Conservation (phyloP, 2,888 invertebrate species). For the Seira musarum region DNA sequence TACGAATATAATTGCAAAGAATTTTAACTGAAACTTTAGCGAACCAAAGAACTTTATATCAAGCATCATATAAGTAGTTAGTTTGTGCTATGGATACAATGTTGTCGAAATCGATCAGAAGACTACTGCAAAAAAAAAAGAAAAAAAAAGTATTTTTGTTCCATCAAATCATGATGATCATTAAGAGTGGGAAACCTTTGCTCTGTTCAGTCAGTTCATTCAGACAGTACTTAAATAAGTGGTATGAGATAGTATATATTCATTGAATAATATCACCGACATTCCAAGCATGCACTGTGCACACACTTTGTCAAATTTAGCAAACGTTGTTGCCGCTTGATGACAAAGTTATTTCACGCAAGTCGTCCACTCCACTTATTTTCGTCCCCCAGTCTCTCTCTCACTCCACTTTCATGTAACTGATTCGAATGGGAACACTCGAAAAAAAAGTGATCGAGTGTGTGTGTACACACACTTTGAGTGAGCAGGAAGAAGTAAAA, state of each 20-base stretch:
- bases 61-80: too few species aligned
- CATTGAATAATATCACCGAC: constrained; percentile 6
- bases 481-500: constrained; percentile 12
- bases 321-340: not conserved
- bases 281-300: not conserved
- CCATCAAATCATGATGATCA: too few species aligned
- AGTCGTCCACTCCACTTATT: not conserved
- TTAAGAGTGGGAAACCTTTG: too few species aligned
- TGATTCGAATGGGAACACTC: constrained; percentile 3
- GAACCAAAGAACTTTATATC: too few species aligned
- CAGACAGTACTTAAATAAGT: too few species aligned
- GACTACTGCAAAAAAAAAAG: too few species aligned
- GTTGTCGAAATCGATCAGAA: too few species aligned
- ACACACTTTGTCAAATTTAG: not conserved
- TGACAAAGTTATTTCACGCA: constrained; percentile 5
- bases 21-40: too few species aligned
- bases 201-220: too few species aligned
- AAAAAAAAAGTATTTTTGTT: too few species aligned
- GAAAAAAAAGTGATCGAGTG: constrained; percentile 19
- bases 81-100: too few species aligned
- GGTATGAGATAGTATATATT: not conserved
- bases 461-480: constrained; percentile 16
- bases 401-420: constrained; percentile 7
- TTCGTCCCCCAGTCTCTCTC: not conserved
- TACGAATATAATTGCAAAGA: too few species aligned